phyloP scores from a whole-genome alignment of 2,797 vertebrate species.

The Cephalopachus bancanus region DNA sequence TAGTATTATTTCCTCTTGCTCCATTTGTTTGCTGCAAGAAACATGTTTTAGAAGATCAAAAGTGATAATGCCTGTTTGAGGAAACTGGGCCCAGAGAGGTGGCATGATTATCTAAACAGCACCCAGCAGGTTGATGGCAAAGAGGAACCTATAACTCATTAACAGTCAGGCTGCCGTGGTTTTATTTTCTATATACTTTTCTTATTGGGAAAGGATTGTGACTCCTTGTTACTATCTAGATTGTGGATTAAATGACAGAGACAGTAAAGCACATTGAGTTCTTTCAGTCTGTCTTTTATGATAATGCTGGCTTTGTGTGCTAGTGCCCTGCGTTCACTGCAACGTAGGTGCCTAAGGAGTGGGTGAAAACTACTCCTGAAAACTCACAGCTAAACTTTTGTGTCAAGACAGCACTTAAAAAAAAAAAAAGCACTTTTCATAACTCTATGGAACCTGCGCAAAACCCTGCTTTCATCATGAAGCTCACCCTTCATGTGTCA shows the following conservation, averaged over 20 bases:
- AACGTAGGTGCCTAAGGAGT: not conserved
- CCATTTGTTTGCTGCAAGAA: not conserved
- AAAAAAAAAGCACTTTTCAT: not conserved
- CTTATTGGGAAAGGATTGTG: not conserved
- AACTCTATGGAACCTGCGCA: not conserved
- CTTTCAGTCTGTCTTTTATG: not conserved
- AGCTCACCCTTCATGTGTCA: not conserved
- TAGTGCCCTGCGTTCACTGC: not conserved
- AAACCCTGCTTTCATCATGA: not conserved
- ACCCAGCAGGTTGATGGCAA: not conserved
- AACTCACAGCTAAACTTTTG: not conserved
- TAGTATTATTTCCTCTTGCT: not conserved
- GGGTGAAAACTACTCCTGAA: not conserved
- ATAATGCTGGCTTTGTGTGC: not conserved
- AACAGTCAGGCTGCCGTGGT: not conserved
- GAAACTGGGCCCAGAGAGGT: not conserved
- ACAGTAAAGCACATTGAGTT: not conserved
- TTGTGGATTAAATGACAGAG: not conserved
- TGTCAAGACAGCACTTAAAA: not conserved
- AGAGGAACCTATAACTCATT: not conserved
- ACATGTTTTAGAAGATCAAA: not conserved
- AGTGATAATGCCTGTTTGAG: not conserved
- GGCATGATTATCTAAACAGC: not conserved
- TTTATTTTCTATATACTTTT: not conserved
- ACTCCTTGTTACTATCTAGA: not conserved